Percentiles rank a stretch among this genome's conserved stretches.
Evolutionary conservation across 2,888 invertebrate genomes (phyloP).

Genomic region (Spialia ferax): DNA sequence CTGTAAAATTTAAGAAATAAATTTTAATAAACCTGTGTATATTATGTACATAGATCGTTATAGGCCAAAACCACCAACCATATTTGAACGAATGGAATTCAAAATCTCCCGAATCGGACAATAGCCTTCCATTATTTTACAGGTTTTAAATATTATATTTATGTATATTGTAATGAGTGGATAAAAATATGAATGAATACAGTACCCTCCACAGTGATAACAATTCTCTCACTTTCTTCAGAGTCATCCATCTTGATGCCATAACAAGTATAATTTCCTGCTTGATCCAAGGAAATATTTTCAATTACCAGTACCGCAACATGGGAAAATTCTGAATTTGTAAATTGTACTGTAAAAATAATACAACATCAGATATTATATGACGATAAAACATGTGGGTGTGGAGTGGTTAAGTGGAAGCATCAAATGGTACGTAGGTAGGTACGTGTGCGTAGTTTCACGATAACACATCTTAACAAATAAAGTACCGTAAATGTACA

Average conservation of each 20-base stretch:
- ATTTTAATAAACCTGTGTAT: no score
- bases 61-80: no score
- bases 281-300: slow-evolving; percentile 55
- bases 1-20: slow-evolving; percentile 49
- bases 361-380: slow-evolving; percentile 3
- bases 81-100: no score
- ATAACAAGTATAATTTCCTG: slow-evolving; percentile 65
- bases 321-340: slow-evolving; percentile 57
- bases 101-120: no score
- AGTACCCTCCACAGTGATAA: slow-evolving; percentile 64
- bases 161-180: neutral
- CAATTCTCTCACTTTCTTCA: slow-evolving; percentile 50
- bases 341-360: slow-evolving; percentile 53
- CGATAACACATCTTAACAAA: neutral
- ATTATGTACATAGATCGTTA: no score
- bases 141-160: neutral
- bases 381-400: neutral
- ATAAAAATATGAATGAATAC: neutral
- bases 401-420: neutral
- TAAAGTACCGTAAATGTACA: neutral
- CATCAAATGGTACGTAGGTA: neutral
- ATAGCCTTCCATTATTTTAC: no score
- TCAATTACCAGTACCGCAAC: slow-evolving; percentile 64
- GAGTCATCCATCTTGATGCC: slow-evolving; percentile 52
- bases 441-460: neutral